Base-by-base conservation (phyloP, 2,797 vertebrate genomes). In the Synanceia verrucosa region DNA sequence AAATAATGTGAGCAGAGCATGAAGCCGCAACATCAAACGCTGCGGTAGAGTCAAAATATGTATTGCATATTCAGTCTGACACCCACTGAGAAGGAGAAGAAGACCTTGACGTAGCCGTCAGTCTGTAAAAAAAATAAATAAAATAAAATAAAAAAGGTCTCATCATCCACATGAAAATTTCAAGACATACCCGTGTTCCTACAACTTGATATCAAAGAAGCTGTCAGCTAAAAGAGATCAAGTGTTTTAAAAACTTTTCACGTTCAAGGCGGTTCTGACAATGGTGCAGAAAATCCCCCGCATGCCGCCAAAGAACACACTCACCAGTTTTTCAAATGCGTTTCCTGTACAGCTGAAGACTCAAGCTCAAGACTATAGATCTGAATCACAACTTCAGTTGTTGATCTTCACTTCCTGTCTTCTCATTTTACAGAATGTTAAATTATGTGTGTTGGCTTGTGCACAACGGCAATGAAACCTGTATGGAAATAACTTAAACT, bases 21-120 rank as follows among this genome's bases (percentile, higher is more conserved):
- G 61, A 78, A 77, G 34, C 55, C 61, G 48, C 75, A 80, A 80
- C 76, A 86, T 88, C 84, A 86, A 85, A 84, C 28, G 8, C 43
- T 24, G 44, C 41, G 36, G 21, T 37, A 23, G n/a, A 41, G 65
- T 84, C 73, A 79, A 53, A 70, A 60, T 55, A 65, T 52, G 77
- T 58, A 67, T 65, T 79, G 56, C 71, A 55, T 51, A 85, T 84
- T 81, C 37, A 78, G 62, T 59, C 12, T 50, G 74, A 78, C 67
- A 65, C 41, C 14, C 19, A 58, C 52, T 41, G 24, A 76, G 64
- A 64, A 58, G 47, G 50, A 82, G 75, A 70, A 79, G 55, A 67
- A 56, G 24, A 72, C 53, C 65, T 73, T 82, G 26, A 50, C n/a
- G 21, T 16, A 13, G 56, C 47, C 59, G 69, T 19, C 23, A 59